Conservation (phyloP, 2,888 invertebrate species). For the Subacronicta megacephala region DNA sequence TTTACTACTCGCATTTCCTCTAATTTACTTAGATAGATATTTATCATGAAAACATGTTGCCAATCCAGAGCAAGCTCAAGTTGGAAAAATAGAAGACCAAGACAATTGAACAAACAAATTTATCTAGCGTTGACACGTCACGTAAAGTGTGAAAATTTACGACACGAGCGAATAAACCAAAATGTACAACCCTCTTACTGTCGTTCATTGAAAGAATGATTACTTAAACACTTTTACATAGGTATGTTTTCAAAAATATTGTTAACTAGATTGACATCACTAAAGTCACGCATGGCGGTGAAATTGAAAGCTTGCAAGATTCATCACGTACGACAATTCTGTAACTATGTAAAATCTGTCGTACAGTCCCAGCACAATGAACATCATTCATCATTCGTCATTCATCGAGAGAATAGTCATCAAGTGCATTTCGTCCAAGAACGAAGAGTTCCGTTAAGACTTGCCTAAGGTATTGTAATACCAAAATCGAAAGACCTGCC, state of each 20-base stretch:
- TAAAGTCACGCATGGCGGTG: too few species aligned
- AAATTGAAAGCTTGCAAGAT: slow-evolving; percentile 1
- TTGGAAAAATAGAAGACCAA: too few species aligned
- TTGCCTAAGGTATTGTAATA: slow-evolving; percentile 20
- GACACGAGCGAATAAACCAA: too few species aligned
- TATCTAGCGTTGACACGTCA: too few species aligned
- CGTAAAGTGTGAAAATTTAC: too few species aligned
- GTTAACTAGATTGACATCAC: neutral
- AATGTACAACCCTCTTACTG: too few species aligned
- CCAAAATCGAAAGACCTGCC: slow-evolving; percentile 29
- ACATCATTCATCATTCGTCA: slow-evolving; percentile 1
- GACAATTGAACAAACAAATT: too few species aligned
- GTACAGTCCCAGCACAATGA: neutral
- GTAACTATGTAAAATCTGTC: neutral
- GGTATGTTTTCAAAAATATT: too few species aligned
- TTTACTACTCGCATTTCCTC: slow-evolving; percentile 52
- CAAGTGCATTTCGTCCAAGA: neutral
- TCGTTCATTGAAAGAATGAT: too few species aligned
- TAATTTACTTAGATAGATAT: slow-evolving; percentile 21
- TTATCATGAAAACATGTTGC: neutral
- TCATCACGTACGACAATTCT: neutral
- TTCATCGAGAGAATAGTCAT: neutral
- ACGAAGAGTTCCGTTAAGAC: slow-evolving; percentile 13
- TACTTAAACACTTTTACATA: too few species aligned
- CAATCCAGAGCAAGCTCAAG: too few species aligned